These are phyloP conservation scores for Chrysogorgia sp. DNA, from an alignment of 92 coral and sea anemone species.

Conservation along the genomic window DNA sequence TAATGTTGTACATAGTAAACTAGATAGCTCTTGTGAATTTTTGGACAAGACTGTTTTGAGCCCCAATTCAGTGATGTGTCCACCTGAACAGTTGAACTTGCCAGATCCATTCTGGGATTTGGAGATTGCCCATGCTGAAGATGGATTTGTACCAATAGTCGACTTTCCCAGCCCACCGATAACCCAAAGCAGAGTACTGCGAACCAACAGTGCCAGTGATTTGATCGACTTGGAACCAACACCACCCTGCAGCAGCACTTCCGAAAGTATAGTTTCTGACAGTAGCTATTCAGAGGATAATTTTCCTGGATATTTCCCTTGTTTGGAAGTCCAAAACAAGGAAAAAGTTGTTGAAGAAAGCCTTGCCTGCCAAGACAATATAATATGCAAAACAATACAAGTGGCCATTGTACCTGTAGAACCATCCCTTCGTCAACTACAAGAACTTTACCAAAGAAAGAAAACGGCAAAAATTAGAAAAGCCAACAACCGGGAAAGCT, in stretches of 20 bases:
- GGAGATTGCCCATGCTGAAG: not conserved
- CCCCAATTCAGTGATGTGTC: not conserved
- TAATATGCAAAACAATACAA: not conserved
- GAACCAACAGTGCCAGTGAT: not conserved
- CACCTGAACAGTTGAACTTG: not conserved
- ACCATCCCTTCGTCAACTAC: constrained; percentile 38
- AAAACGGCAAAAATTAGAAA: not conserved
- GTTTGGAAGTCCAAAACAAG: not conserved
- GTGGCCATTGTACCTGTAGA: not conserved
- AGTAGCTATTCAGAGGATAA: not conserved
- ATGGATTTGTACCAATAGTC: not conserved
- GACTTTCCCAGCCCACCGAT: not conserved
- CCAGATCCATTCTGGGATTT: not conserved
- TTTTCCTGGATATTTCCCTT: not conserved
- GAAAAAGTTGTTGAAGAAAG: not conserved
- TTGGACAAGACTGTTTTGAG: not conserved
- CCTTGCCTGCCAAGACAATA: no score
- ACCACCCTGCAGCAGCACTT: constrained; percentile 20
- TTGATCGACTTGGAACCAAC: constrained; percentile 7
- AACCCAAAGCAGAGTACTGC: not conserved
- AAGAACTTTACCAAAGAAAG: constrained; percentile 19
- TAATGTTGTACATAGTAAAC: not conserved
- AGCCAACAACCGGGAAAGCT: not conserved
- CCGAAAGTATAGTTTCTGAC: not conserved
- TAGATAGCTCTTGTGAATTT: not conserved